Evolutionary conservation across 2,113 vertebrate genomes (phyloP), one percentile per base, ranked within the genome.

Genomic region (Rhizomys pruinosus): DNA sequence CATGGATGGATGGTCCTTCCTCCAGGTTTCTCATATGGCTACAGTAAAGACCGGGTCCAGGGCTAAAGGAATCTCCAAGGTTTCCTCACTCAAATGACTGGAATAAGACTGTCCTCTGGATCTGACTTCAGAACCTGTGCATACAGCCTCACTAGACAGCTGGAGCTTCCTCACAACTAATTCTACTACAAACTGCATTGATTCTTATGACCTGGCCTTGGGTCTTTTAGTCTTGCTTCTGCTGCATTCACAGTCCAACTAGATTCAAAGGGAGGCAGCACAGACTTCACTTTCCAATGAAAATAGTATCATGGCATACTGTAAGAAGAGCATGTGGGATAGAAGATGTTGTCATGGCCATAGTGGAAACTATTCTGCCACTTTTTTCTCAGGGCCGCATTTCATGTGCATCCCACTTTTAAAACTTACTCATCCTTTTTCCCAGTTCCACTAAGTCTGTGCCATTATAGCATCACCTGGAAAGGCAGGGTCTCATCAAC

Each of bases 1-100:
- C n/a, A n/a, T n/a, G n/a, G n/a, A n/a, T 2, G 3, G 34, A 64
- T 3, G 6, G 3, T 34, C 13, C 29, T 66, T 8, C 1, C 27
- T n/a, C 19, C 27, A 52, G 7, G 27, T 71, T n/a, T 78, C 39
- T 86, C 10, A 0, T 20, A 23, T 61, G 42, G 23, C 34, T 55
- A 5, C 20, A 32, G 6, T 34, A 25, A 52, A 64, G 39, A 64
- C 1, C 59, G n/a, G 27, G 25, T 17, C 39, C 9, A 29, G 7
- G 1, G 9, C 77, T 72, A 27, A 79, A 59, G 17, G 15, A 2
- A 13, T 78, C 52, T 13, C 27, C 4, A 59, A 72, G 27, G 7
- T 63, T 42, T 72, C 61, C 13, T 27, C 39, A 23, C 55, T 81
- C 13, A 4, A 3, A 7, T 37, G 34, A 47, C 44, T 71, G 22